These are phyloP conservation scores for Sebastolobus alascanus DNA, from an alignment of 2,797 vertebrate genomes.

Conservation along the genomic window DNA sequence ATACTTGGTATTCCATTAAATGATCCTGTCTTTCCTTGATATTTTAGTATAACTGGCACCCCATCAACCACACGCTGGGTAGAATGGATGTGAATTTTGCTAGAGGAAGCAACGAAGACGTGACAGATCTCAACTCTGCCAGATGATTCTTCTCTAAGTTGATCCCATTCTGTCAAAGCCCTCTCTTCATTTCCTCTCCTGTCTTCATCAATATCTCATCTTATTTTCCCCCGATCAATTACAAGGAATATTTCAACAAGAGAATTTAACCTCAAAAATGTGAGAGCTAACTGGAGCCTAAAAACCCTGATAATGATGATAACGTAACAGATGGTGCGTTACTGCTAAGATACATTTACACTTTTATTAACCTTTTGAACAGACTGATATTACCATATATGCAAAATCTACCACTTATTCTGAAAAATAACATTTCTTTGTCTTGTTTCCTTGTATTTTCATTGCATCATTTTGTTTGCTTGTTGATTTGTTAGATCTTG, in stretches of 20 bases:
- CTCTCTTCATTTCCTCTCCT: slow-evolving; percentile 19
- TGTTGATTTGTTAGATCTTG: not conserved
- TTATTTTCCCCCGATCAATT: not conserved
- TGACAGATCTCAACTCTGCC: slow-evolving; percentile 12
- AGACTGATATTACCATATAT: not conserved
- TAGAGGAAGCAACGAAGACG: not conserved
- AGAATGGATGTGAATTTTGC: slow-evolving; percentile 23
- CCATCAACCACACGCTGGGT: not conserved
- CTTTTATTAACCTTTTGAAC: not conserved
- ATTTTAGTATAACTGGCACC: not conserved
- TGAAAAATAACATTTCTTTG: not conserved
- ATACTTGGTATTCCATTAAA: not conserved
- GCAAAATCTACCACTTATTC: not conserved
- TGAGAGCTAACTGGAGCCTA: not conserved
- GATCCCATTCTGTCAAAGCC: slow-evolving; percentile 56
- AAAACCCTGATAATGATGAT: not conserved
- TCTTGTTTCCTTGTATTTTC: not conserved
- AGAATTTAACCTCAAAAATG: not conserved
- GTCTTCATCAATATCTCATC: slow-evolving; percentile 11
- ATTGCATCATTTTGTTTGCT: not conserved
- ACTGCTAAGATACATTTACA: not conserved
- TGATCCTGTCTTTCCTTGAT: not conserved
- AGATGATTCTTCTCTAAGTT: slow-evolving; percentile 20
- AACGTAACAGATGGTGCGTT: not conserved
- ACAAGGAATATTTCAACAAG: slow-evolving; percentile 20